Evolutionary conservation across 2,888 invertebrate genomes (phyloP).

Genomic region (Acleris cristana): DNA sequence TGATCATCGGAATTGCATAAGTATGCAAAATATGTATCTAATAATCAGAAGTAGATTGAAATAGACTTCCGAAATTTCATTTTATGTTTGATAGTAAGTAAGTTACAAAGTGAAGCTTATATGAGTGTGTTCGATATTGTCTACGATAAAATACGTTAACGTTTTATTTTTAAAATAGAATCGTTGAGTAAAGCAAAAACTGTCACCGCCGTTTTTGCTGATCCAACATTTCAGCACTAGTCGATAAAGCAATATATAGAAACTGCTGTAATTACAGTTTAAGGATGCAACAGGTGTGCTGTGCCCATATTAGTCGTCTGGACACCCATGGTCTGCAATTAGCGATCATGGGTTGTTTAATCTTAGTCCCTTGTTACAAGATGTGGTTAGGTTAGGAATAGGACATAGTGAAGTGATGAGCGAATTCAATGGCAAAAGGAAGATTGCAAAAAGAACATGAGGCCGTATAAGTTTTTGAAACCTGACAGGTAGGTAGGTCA

Average conservation of each 20-base stretch:
- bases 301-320: conserved; percentile 53
- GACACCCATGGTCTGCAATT: conserved; percentile 59
- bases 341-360: conserved; percentile 54
- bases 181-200: background rate
- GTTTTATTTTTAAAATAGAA: too few species aligned
- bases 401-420: conserved; percentile 39
- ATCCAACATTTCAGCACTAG: background rate
- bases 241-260: conserved; percentile 2
- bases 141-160: too few species aligned
- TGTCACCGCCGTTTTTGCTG: background rate
- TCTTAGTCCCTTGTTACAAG: conserved; percentile 50
- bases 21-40: too few species aligned
- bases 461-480: too few species aligned
- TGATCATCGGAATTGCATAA: too few species aligned
- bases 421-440: conserved; percentile 38
- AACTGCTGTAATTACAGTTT: background rate
- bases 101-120: too few species aligned
- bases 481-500: too few species aligned
- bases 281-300: conserved; percentile 38
- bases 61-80: too few species aligned
- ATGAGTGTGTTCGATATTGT: too few species aligned
- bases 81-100: too few species aligned
- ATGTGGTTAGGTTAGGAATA: conserved; percentile 38
- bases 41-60: too few species aligned
- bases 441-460: background rate